Evolutionary conservation across 2,797 vertebrate species (phyloP), one percentile per base, ranked within the genome.

Genomic region (Cyprinella venusta): DNA sequence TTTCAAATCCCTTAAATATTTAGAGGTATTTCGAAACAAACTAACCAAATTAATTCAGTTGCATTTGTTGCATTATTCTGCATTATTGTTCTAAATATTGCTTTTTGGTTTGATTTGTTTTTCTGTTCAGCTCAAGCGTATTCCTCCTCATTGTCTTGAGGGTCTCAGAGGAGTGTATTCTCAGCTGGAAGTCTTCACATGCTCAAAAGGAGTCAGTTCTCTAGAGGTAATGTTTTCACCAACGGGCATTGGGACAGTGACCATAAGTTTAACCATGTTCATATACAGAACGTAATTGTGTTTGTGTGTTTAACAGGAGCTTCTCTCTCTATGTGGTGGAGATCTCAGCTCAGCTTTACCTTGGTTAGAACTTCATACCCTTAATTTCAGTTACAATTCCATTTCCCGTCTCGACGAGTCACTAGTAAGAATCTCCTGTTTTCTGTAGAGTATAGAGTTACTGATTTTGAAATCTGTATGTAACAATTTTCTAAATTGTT

Each of bases 271-370:
- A 75, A 50, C 0, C 8, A 7, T 70, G 19, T 26, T 69, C 63
- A n/a, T 61, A 18, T 83, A 26, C 56, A 65, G 10, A 79, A 80
- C 30, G 21, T 59, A 15, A 75, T 12, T 15, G 3, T 38, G 76
- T 69, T 42, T 77, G 0, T 85, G 54, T 71, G 30, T 86, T 64
- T 79, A 76, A 87, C 59, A 99, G 98, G 98, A 99, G 91, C 94
- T 99, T 7, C 94, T 99, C 40, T 97, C 97, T 33, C 93, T 96
- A 33, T 98, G 98, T 10, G 98, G 97, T 16, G 98, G 97, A 0
- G 98, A 99, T 91, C 93, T 98, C 85, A 98, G 96, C 90, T 97
- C 96, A 70, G 98, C 97, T 4, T 93, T 99, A 80, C 97, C 98
- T 0, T 99, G 98, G 98, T 89, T 98, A 87, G 97, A 98, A 75